Percentiles rank a stretch among this genome's conserved stretches.
phyloP scores from a whole-genome alignment of 2,113 vertebrate genomes.

The Labeo catla region DNA sequence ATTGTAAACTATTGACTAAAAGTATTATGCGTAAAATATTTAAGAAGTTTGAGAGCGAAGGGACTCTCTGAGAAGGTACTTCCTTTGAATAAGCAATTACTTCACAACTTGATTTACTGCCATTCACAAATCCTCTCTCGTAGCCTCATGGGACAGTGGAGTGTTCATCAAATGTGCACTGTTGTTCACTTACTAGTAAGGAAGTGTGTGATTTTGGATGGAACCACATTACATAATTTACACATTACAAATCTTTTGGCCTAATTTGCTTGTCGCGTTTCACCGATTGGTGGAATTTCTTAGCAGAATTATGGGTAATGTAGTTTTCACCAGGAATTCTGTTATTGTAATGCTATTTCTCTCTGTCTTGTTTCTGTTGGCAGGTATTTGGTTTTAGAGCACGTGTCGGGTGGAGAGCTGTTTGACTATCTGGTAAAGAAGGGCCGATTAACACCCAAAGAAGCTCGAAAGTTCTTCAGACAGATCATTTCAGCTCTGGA shows the following conservation, averaged over 20 bases:
- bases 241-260: too few species aligned
- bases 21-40: too few species aligned
- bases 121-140: not conserved
- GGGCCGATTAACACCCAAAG: conserved; percentile 96
- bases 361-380: conserved; percentile 26
- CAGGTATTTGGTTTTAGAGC: conserved; percentile 98
- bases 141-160: too few species aligned
- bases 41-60: too few species aligned
- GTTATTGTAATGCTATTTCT: not conserved
- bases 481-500: conserved; percentile 99
- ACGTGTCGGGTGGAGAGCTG: conserved; percentile 96
- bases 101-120: not conserved
- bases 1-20: too few species aligned
- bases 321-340: not conserved
- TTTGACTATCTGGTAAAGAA: conserved; percentile 99
- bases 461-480: conserved; percentile 98
- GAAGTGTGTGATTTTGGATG: not conserved
- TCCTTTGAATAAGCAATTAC: too few species aligned
- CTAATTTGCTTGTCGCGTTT: too few species aligned
- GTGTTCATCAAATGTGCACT: not conserved
- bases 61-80: too few species aligned
- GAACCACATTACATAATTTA: not conserved
- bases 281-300: not conserved
- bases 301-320: not conserved
- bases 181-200: not conserved